Percentiles rank a stretch among this genome's conserved stretches.
These are phyloP conservation scores for Sparus aurata DNA, from an alignment of 2,797 vertebrate species.

Conservation along the genomic window DNA sequence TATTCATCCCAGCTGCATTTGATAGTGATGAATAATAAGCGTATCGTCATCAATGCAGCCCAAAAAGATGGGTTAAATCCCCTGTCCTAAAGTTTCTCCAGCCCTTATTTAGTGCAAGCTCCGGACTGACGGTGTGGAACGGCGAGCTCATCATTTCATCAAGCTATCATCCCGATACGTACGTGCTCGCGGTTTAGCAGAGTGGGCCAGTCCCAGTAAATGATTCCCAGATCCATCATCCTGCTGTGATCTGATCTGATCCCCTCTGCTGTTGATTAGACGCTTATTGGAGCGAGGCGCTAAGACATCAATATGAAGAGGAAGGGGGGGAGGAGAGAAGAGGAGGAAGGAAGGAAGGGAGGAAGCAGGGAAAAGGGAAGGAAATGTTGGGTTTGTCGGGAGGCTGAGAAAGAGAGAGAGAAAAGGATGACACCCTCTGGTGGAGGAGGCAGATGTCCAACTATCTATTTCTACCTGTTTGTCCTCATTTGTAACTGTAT, in stretches of 20 bases:
- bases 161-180: conserved; percentile 73
- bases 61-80: not conserved
- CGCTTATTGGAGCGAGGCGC: conserved; percentile 82
- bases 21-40: not conserved
- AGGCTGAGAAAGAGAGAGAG: conserved; percentile 17
- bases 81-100: conserved; percentile 24
- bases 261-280: conserved; percentile 84
- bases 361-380: conserved; percentile 28
- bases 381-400: not conserved
- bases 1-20: conserved; percentile 1
- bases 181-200: conserved; percentile 72
- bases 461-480: conserved; percentile 5
- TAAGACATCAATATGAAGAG: conserved; percentile 80
- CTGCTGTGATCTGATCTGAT: conserved; percentile 82
- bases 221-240: conserved; percentile 86
- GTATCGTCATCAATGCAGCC: conserved; percentile 10
- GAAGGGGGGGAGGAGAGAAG: conserved; percentile 1
- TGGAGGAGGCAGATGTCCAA: conserved; percentile 41
- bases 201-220: conserved; percentile 83
- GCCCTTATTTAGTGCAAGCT: conserved; percentile 26
- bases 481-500: conserved; percentile 11
- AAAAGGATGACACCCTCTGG: conserved; percentile 48
- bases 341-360: conserved; percentile 14
- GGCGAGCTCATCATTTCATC: conserved; percentile 78
- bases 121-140: conserved; percentile 51